Percentiles rank a stretch among this genome's conserved stretches.
Conservation (phyloP, 1,140 invertebrate genomes). For the Penaeus japonicus region DNA sequence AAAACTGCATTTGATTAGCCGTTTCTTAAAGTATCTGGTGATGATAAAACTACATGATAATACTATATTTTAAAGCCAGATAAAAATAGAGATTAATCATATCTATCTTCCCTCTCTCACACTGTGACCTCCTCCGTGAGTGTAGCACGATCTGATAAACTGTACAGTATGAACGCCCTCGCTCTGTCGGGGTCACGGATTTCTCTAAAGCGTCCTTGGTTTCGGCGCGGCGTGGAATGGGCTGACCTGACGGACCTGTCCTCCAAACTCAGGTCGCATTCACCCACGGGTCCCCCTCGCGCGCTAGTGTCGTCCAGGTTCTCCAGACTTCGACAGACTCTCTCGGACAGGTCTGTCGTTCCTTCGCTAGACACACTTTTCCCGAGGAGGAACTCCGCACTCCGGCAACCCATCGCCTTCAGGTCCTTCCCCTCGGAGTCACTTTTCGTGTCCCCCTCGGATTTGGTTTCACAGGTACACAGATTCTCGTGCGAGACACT, state of each 20-base stretch:
- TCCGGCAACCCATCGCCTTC: background rate
- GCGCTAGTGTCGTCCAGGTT: slow-evolving; percentile 23
- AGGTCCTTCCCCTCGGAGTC: background rate
- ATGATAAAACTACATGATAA: too few species aligned
- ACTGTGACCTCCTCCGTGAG: slow-evolving; percentile 51
- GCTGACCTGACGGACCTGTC: slow-evolving; percentile 45
- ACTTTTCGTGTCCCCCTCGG: background rate
- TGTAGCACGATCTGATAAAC: slow-evolving; percentile 37
- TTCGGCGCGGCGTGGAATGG: slow-evolving; percentile 31
- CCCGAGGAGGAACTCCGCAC: slow-evolving; percentile 18
- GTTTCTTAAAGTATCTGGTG: too few species aligned
- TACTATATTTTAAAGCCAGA: background rate
- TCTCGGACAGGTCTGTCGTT: slow-evolving; percentile 1
- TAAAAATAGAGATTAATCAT: background rate
- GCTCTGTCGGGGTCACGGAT: slow-evolving; percentile 33
- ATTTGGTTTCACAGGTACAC: background rate
- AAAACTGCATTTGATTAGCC: too few species aligned
- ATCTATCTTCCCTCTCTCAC: background rate
- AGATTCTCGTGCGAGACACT: background rate
- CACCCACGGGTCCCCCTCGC: background rate
- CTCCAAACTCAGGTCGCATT: slow-evolving; percentile 4
- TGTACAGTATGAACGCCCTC: slow-evolving; percentile 33
- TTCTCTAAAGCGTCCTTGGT: slow-evolving; percentile 27
- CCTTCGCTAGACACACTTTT: background rate
- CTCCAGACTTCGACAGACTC: slow-evolving; percentile 39